phyloP scores from a whole-genome alignment of 2,113 vertebrate species.

The Rhombomys opimus region DNA sequence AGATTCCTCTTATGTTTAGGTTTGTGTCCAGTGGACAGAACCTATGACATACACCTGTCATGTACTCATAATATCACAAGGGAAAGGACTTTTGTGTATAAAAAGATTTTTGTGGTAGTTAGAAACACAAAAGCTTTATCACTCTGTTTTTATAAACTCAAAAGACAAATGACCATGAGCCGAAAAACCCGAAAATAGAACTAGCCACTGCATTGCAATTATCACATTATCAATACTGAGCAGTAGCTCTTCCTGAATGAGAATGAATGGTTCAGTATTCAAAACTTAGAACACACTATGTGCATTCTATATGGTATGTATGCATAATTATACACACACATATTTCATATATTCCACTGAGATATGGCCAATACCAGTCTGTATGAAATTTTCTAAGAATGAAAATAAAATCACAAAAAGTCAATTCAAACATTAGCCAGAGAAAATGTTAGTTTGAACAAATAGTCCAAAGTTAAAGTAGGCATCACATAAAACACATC shows the following conservation, averaged over 20 bases:
- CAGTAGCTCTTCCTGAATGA: neutral
- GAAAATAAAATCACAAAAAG: neutral
- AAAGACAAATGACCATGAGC: neutral
- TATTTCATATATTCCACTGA: neutral
- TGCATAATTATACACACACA: neutral
- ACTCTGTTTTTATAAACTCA: slow-evolving; percentile 8
- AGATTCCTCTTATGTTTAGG: neutral
- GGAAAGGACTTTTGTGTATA: neutral
- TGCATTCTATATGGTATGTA: neutral
- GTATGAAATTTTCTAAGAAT: neutral
- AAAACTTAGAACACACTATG: neutral
- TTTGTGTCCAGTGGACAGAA: neutral
- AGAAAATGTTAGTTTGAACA: neutral
- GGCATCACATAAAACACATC: neutral
- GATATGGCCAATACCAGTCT: neutral
- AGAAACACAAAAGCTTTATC: neutral
- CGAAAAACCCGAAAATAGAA: neutral
- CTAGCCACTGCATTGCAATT: neutral
- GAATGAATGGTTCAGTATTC: neutral
- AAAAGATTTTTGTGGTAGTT: neutral
- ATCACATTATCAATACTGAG: neutral
- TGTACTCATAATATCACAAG: neutral
- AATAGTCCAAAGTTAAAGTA: slow-evolving; percentile 1
- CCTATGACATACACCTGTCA: neutral
- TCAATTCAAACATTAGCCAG: neutral